Evolutionary conservation across 2,888 invertebrate species (phyloP).

Genomic region (Hartigia nigra): DNA sequence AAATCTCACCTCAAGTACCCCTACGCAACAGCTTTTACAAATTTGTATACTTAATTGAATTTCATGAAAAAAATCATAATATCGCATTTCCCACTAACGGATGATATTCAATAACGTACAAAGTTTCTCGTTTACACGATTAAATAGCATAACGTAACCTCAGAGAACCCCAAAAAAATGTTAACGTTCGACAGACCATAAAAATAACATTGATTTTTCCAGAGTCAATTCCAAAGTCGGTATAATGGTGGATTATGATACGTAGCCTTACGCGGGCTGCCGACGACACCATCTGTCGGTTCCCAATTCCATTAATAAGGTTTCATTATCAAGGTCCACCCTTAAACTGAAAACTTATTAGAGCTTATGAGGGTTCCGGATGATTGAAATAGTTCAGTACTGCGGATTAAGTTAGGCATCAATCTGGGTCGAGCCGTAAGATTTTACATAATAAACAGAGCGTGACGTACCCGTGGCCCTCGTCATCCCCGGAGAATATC

Average conservation of each 20-base stretch:
- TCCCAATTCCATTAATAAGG: slow-evolving; percentile 25
- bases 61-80: too few species aligned
- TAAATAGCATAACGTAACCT: background rate
- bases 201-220: background rate
- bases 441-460: slow-evolving; percentile 3
- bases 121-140: too few species aligned
- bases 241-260: too few species aligned
- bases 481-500: background rate
- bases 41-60: too few species aligned
- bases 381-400: slow-evolving; percentile 25
- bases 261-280: background rate
- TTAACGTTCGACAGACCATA: background rate
- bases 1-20: too few species aligned
- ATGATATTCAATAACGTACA: too few species aligned
- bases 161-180: too few species aligned
- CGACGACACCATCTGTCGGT: slow-evolving; percentile 4
- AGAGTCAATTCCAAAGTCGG: background rate
- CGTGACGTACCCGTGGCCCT: background rate
- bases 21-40: too few species aligned
- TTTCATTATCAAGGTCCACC: slow-evolving; percentile 25
- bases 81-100: too few species aligned
- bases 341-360: slow-evolving; percentile 22
- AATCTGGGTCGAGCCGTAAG: slow-evolving; percentile 19
- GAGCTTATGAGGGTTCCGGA: slow-evolving; percentile 26
- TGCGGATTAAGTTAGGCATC: slow-evolving; percentile 24